Percentiles rank a stretch among this genome's conserved stretches.
phyloP scores from a whole-genome alignment of 2,113 vertebrate genomes.

The Hypocryptadius cinnamomeus region DNA sequence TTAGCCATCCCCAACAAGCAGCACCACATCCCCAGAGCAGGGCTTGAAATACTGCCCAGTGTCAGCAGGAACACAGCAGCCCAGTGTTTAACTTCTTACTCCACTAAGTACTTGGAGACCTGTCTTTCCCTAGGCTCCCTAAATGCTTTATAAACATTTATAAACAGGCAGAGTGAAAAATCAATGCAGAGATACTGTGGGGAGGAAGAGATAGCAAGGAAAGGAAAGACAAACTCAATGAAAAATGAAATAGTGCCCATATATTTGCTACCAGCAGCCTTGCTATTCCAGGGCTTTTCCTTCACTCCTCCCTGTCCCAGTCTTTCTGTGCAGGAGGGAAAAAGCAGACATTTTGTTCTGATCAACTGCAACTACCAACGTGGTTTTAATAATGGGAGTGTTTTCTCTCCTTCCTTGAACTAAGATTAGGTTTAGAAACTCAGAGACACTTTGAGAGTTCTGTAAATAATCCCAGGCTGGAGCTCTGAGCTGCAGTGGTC shows the following conservation, averaged over 20 bases:
- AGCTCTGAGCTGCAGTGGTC: neutral
- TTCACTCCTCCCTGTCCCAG: neutral
- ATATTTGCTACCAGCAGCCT: neutral
- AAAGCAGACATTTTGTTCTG: neutral
- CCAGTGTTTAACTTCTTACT: neutral
- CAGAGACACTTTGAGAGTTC: neutral
- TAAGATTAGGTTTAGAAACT: neutral
- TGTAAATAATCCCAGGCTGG: neutral
- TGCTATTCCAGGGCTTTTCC: neutral
- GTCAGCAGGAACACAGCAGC: neutral
- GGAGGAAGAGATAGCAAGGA: neutral
- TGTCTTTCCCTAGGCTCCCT: slow-evolving; percentile 2
- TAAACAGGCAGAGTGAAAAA: slow-evolving; percentile 49
- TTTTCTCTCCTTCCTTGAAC: neutral
- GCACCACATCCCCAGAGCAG: neutral
- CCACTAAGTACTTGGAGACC: neutral
- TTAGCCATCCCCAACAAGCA: neutral
- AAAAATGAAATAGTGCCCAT: neutral
- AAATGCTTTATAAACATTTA: slow-evolving; percentile 56
- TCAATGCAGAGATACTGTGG: slow-evolving; percentile 15
- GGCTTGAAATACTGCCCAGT: neutral
- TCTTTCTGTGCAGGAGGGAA: neutral
- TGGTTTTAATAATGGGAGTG: neutral
- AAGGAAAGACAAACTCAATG: neutral
- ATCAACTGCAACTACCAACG: neutral